Base-by-base conservation (phyloP, 2,113 vertebrate genomes). In the Notechis scutatus region DNA sequence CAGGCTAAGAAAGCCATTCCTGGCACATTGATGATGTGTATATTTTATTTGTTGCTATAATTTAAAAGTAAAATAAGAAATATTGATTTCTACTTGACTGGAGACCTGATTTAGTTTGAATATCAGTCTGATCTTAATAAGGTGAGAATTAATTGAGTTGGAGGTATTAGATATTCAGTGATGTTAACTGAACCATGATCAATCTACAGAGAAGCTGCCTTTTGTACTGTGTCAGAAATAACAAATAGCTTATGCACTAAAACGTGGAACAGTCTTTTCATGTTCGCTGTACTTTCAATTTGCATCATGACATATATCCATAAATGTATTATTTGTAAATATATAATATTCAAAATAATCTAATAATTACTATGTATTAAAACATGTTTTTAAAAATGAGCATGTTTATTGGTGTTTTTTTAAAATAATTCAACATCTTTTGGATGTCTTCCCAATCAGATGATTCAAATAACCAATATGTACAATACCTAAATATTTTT, bases 51-150 rank as follows among this genome's bases (percentile, higher is more conserved):
- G 96, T 98, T 98, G 96, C 97, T 97, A 97, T 98, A 98, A 99
- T 99, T 99, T 99, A 98, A 99, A 98, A 99, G 98, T 98, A 98
- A 99, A 98, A 99, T 99, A 97, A 98, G 97, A 98, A 97, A 98
- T 98, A 98, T 97, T 97, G 98, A 98, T 98, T 98, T 99, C 98
- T 98, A 98, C 98, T 98, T 97, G 98, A 98, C 98, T 98, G 98
- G 98, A 98, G 98, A 97, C 98, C 96, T 98, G 98, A 99, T 98
- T 98, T 98, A 98, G 98, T 99, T 98, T 98, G 98, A 98, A 98
- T 99, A 98, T 98, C 98, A 96, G 96, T 96, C 97, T 97, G 96
- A 96, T 97, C 97, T 98, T 98, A 98, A 98, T 99, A 98, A 98
- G 98, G 96, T 98, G 97, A 98, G 98, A 98, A 98, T 98, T 98